phyloP scores from a whole-genome alignment of 2,113 vertebrate genomes.

The Siniperca knerii region DNA sequence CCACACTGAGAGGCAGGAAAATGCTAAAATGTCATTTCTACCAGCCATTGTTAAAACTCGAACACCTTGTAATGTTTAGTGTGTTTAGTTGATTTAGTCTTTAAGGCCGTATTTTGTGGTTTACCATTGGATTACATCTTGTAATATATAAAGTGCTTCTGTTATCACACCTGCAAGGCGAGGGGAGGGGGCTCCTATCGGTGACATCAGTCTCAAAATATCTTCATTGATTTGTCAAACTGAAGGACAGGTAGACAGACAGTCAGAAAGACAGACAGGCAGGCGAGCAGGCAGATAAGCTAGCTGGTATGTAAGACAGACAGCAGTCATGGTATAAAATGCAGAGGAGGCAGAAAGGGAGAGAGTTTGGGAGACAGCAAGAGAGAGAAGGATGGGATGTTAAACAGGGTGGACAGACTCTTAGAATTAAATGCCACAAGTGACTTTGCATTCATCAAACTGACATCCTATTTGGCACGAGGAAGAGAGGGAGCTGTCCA shows the following conservation, averaged over 20 bases:
- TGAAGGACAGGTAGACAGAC: neutral
- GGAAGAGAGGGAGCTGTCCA: neutral
- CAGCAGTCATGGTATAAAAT: neutral
- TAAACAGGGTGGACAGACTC: neutral
- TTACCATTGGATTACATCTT: too few relatives aligned
- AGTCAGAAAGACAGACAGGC: too few relatives aligned
- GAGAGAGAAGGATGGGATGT: neutral
- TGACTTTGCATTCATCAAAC: slow-evolving; percentile 11
- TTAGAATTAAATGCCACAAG: slow-evolving; percentile 9
- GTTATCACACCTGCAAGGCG: neutral
- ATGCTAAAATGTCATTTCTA: neutral
- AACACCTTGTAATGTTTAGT: too few relatives aligned
- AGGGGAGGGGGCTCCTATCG: neutral
- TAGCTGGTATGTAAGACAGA: neutral
- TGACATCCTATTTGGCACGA: neutral
- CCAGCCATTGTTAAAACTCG: too few relatives aligned
- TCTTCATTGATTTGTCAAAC: neutral
- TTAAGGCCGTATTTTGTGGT: neutral
- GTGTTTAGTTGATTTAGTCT: too few relatives aligned
- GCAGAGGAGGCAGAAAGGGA: neutral
- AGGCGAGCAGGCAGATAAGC: too few relatives aligned
- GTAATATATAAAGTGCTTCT: neutral
- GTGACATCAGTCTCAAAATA: neutral
- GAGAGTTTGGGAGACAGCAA: neutral
- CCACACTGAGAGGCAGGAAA: neutral